Conservation (phyloP, 2,888 invertebrate genomes). For the Leptinotarsa peninsularis region DNA sequence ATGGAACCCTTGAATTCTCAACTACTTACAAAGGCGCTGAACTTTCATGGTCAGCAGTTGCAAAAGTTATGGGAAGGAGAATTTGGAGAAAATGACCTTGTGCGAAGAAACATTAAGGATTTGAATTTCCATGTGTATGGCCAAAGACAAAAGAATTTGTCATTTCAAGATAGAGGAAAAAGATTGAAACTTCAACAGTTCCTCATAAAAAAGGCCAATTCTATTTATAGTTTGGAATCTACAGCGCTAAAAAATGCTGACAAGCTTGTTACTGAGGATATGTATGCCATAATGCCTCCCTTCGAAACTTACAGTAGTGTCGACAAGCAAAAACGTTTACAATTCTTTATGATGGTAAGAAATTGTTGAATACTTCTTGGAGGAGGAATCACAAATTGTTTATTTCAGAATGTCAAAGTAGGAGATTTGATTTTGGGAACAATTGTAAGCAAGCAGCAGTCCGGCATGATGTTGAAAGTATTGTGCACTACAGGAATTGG, state of each 20-base stretch:
- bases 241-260: conserved; percentile 66
- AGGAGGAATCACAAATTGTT: neutral
- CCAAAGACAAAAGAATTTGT: conserved; percentile 82
- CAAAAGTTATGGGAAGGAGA: conserved; percentile 91
- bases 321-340: conserved; percentile 80
- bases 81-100: conserved; percentile 80
- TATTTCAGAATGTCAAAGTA: conserved; percentile 74
- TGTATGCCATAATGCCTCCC: conserved; percentile 86
- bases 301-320: conserved; percentile 86
- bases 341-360: conserved; percentile 85
- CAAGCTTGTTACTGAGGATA: conserved; percentile 71
- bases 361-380: conserved; percentile 2
- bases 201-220: conserved; percentile 84
- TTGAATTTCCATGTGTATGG: conserved; percentile 81
- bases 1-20: conserved; percentile 70
- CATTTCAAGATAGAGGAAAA: conserved; percentile 87
- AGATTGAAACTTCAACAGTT: conserved; percentile 88
- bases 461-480: conserved; percentile 83
- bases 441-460: conserved; percentile 79
- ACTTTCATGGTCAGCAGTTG: conserved; percentile 88
- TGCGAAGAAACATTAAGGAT: conserved; percentile 72
- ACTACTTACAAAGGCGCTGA: conserved; percentile 78
- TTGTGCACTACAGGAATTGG: conserved; percentile 85
- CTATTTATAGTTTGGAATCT: conserved; percentile 75
- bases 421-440: conserved; percentile 85